A percentile compares a stretch with the other conserved stretches of the same genome.
These are phyloP conservation scores for Marmota monax DNA, from an alignment of 2,113 vertebrate genomes.

Conservation along the genomic window DNA sequence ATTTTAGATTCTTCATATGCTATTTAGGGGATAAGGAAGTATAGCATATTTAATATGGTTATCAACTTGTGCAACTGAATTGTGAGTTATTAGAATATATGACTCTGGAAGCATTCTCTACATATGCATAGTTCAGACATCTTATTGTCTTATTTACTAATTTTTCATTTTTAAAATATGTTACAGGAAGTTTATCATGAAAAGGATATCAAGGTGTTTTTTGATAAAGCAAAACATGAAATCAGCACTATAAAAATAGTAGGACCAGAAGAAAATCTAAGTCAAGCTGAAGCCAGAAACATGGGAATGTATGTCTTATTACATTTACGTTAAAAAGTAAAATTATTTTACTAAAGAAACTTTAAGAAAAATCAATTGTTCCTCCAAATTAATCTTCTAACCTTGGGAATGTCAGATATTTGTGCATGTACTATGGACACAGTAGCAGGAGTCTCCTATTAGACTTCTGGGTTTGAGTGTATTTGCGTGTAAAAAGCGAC, in stretches of 20 bases:
- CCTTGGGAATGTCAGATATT: not conserved
- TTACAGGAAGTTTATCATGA: slow-evolving; percentile 98
- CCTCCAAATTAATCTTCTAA: not conserved
- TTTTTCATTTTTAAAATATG: slow-evolving; percentile 72
- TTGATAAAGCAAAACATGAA: slow-evolving; percentile 92
- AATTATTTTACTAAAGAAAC: not conserved
- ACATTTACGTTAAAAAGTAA: slow-evolving; percentile 1
- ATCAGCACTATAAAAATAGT: slow-evolving; percentile 95
- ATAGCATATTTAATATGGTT: not conserved
- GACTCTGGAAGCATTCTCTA: not conserved
- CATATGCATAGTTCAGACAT: not conserved
- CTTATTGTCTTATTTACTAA: slow-evolving; percentile 40
- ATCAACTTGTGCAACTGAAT: slow-evolving; percentile 31
- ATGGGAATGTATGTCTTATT: slow-evolving; percentile 95
- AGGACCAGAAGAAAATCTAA: slow-evolving; percentile 97
- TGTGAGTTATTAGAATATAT: not conserved
- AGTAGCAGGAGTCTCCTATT: not conserved
- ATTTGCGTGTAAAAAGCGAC: not conserved
- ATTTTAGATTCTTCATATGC: not conserved
- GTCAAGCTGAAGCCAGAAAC: slow-evolving; percentile 97
- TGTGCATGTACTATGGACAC: not conserved
- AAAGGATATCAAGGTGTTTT: slow-evolving; percentile 97
- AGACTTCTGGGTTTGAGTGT: not conserved
- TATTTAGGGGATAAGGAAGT: slow-evolving; percentile 32
- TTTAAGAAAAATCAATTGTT: not conserved